A percentile compares a stretch with the other conserved stretches of the same genome.
phyloP scores from a whole-genome alignment of 2,888 invertebrate genomes.

The Crossocerus cetratus region DNA sequence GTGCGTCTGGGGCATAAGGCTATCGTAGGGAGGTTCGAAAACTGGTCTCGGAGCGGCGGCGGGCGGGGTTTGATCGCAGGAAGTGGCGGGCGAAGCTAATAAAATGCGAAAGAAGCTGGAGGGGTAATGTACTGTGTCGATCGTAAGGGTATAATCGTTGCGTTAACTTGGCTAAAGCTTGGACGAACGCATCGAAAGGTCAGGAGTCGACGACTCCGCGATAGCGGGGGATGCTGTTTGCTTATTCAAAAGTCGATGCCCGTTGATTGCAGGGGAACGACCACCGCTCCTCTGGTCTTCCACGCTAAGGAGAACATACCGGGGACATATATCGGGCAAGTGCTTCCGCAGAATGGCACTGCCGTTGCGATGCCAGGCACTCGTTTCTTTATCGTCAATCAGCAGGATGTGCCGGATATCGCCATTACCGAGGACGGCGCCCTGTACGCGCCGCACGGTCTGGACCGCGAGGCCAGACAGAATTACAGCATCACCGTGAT shows the following conservation, averaged over 20 bases:
- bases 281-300: slow-evolving; percentile 85
- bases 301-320: slow-evolving; percentile 87
- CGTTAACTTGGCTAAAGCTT: slow-evolving; percentile 22
- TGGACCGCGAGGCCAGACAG: slow-evolving; percentile 87
- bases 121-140: background rate
- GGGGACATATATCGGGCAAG: slow-evolving; percentile 85
- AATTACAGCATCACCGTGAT: slow-evolving; percentile 88
- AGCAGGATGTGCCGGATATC: slow-evolving; percentile 89
- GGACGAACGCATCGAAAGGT: slow-evolving; percentile 31
- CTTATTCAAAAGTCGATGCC: slow-evolving; percentile 47
- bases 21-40: no score
- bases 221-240: slow-evolving; percentile 28
- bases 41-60: no score
- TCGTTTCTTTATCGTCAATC: slow-evolving; percentile 88
- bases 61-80: no score
- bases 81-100: background rate
- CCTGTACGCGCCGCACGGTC: slow-evolving; percentile 85
- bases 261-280: slow-evolving; percentile 80
- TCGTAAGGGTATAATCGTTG: slow-evolving; percentile 22
- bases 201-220: slow-evolving; percentile 24
- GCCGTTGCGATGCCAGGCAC: slow-evolving; percentile 77
- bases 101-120: background rate
- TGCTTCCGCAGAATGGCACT: slow-evolving; percentile 80
- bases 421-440: slow-evolving; percentile 88
- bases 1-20: no score